Evolutionary conservation across 1,140 invertebrate species (phyloP).

Genomic region (Drosophila pectinifera): DNA sequence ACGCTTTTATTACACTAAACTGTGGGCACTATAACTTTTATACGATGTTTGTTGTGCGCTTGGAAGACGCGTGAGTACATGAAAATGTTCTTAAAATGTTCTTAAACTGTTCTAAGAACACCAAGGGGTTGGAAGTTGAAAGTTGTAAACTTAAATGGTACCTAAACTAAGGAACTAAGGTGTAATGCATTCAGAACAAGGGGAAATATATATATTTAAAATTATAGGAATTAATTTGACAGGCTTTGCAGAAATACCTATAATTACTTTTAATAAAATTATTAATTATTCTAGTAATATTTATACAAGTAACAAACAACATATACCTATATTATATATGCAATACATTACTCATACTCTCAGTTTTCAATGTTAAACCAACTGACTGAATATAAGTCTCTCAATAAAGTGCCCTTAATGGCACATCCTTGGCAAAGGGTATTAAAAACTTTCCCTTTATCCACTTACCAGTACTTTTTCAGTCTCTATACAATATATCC

Average conservation of each 20-base stretch:
- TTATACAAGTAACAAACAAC: neutral
- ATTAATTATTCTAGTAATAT: too few relatives aligned
- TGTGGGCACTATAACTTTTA: constrained; percentile 29
- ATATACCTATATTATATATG: neutral
- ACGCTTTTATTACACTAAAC: constrained; percentile 59
- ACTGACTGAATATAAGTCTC: too few relatives aligned
- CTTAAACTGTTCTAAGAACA: neutral
- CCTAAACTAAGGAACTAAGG: neutral
- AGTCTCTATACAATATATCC: constrained; percentile 6
- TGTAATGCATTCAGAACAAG: neutral
- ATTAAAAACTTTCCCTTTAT: neutral
- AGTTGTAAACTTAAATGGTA: constrained; percentile 9
- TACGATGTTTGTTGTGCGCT: constrained; percentile 36
- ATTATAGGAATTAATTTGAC: too few relatives aligned
- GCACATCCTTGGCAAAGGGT: neutral
- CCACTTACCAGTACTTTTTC: neutral
- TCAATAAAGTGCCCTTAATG: neutral
- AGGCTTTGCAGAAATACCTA: too few relatives aligned
- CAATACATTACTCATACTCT: too few relatives aligned
- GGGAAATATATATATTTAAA: neutral
- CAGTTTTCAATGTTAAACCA: too few relatives aligned
- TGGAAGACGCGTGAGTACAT: constrained; percentile 26
- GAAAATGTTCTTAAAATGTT: constrained; percentile 34
- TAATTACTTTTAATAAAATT: too few relatives aligned
- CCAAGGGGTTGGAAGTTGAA: constrained; percentile 5